Conservation (phyloP, 2,113 vertebrate genomes). For the Grantiella picta region DNA sequence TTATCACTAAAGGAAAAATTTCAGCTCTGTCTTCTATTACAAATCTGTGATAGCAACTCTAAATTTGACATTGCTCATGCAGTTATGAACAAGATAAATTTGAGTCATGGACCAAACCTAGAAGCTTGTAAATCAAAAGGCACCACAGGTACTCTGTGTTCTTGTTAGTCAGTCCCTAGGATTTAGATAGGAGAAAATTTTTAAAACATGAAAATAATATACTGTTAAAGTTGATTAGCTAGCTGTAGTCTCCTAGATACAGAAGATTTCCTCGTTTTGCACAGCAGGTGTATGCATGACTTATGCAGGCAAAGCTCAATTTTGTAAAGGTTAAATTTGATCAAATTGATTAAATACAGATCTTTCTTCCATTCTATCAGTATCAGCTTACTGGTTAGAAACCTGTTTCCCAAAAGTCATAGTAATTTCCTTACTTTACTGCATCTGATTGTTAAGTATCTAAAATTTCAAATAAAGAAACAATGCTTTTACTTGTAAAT, state of each 20-base stretch:
- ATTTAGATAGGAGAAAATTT: slow-evolving; percentile 32
- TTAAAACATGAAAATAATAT: slow-evolving; percentile 67
- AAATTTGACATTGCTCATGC: slow-evolving; percentile 31
- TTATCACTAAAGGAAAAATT: not conserved
- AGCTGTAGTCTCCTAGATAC: slow-evolving; percentile 65
- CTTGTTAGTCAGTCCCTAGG: slow-evolving; percentile 51
- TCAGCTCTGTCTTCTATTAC: not conserved
- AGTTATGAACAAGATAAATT: slow-evolving; percentile 29
- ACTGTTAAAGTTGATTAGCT: slow-evolving; percentile 67
- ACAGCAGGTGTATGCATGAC: slow-evolving; percentile 67
- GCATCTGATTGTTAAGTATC: not conserved
- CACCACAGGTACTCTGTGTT: slow-evolving; percentile 52
- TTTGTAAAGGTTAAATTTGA: slow-evolving; percentile 70
- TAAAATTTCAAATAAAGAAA: slow-evolving; percentile 20
- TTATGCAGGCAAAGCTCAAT: slow-evolving; percentile 65
- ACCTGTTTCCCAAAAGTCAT: slow-evolving; percentile 36
- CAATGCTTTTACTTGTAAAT: not conserved
- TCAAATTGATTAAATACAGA: slow-evolving; percentile 72
- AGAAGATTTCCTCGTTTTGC: slow-evolving; percentile 58
- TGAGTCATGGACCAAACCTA: slow-evolving; percentile 6
- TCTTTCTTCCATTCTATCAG: slow-evolving; percentile 48
- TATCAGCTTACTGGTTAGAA: slow-evolving; percentile 30
- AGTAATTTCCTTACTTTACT: slow-evolving; percentile 3
- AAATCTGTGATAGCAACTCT: not conserved
- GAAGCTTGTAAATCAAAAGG: slow-evolving; percentile 54